These are phyloP conservation scores for Rhincodon typus DNA, from an alignment of 2,797 vertebrate species.

Conservation along the genomic window DNA sequence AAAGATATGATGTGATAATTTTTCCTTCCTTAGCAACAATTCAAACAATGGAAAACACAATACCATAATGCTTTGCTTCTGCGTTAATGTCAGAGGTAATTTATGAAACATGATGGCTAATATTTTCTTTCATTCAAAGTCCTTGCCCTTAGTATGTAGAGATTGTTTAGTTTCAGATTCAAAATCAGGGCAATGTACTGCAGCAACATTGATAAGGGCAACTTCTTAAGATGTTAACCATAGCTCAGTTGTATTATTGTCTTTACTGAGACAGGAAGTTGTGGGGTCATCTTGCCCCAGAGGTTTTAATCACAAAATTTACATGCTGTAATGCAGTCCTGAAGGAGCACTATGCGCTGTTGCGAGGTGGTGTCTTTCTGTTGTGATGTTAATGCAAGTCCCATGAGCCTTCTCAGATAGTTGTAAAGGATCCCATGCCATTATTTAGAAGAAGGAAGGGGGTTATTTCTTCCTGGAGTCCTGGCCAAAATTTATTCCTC, in stretches of 20 bases:
- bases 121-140: neutral
- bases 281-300: neutral
- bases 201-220: neutral
- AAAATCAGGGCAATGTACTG: neutral
- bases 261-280: neutral
- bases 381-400: neutral
- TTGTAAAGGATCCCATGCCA: neutral
- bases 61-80: slow-evolving; percentile 1
- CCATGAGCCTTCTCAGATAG: neutral
- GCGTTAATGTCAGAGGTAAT: neutral
- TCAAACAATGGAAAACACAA: slow-evolving; percentile 21
- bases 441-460: neutral
- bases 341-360: neutral
- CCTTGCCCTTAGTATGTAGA: neutral
- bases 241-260: neutral
- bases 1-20: no score
- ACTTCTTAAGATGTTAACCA: neutral
- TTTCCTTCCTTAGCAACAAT: slow-evolving; percentile 24
- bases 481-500: neutral
- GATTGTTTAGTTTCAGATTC: neutral
- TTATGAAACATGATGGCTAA: neutral
- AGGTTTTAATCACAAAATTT: neutral
- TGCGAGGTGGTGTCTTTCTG: neutral
- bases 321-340: neutral
- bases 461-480: neutral